These are phyloP conservation scores for Anastrepha obliqua DNA, from an alignment of 1,140 invertebrate genomes.

Conservation along the genomic window DNA sequence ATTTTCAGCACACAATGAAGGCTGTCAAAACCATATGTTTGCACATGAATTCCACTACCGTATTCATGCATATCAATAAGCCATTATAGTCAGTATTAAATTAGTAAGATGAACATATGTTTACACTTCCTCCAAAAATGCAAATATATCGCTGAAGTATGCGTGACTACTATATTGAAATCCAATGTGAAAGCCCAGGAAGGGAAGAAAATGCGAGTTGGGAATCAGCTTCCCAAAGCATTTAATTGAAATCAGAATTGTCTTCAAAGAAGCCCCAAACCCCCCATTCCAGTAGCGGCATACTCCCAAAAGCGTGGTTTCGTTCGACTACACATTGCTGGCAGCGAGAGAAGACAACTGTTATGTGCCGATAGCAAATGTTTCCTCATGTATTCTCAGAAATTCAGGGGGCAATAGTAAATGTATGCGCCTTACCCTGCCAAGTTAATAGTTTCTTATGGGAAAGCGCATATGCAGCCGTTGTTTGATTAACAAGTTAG, in stretches of 20 bases:
- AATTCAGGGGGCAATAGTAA: neutral
- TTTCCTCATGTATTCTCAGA: neutral
- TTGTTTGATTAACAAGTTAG: neutral
- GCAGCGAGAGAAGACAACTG: neutral
- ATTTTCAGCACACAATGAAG: neutral
- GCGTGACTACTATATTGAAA: neutral
- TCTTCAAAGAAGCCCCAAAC: neutral
- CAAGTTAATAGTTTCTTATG: neutral
- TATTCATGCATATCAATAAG: conserved; percentile 20
- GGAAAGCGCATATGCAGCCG: neutral
- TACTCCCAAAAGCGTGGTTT: too few relatives aligned
- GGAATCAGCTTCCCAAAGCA: neutral
- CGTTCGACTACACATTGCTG: too few relatives aligned
- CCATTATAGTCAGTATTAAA: conserved; percentile 14
- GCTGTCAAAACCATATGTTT: neutral
- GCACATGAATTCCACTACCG: neutral
- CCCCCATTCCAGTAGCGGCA: too few relatives aligned
- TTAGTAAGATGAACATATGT: neutral
- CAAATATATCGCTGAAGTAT: neutral
- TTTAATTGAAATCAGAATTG: neutral
- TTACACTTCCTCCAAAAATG: neutral
- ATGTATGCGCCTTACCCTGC: neutral
- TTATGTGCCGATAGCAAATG: neutral
- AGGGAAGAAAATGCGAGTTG: neutral
- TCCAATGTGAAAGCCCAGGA: neutral